Evolutionary conservation across 2,797 vertebrate genomes (phyloP).

Genomic region (Chelidonichthys spinosus): DNA sequence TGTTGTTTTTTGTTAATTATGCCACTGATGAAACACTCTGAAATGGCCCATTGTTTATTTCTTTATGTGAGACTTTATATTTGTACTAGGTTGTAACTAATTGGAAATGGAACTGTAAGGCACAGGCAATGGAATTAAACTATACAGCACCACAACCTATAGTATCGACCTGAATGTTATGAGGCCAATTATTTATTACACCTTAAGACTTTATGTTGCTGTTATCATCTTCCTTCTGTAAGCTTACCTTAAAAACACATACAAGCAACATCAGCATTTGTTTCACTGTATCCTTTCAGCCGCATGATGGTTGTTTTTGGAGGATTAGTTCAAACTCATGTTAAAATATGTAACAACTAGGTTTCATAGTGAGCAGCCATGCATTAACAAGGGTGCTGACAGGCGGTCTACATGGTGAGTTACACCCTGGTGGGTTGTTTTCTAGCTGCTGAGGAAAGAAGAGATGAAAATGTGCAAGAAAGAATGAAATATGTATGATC

Average conservation of each 20-base stretch:
- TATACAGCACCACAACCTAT: neutral
- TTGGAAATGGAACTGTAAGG: neutral
- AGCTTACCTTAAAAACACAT: neutral
- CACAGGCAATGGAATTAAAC: neutral
- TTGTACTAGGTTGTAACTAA: neutral
- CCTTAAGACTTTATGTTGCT: neutral
- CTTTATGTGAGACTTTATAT: neutral
- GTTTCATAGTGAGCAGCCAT: constrained; percentile 1
- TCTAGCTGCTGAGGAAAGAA: neutral
- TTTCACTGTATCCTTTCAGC: neutral
- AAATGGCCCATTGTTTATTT: constrained; percentile 1
- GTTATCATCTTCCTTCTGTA: no score
- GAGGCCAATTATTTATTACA: neutral
- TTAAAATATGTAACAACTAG: constrained; percentile 21
- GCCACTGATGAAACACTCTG: neutral
- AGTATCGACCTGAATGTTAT: neutral
- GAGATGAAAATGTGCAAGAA: constrained; percentile 12
- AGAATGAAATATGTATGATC: constrained; percentile 41
- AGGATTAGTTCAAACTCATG: constrained; percentile 8
- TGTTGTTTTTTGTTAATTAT: constrained; percentile 27
- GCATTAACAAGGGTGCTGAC: constrained; percentile 14
- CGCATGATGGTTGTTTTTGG: neutral
- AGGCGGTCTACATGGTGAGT: constrained; percentile 3
- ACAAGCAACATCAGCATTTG: neutral
- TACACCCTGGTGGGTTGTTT: constrained; percentile 22